phyloP scores from a whole-genome alignment of 2,888 invertebrate genomes.

The Drosophila atripex region DNA sequence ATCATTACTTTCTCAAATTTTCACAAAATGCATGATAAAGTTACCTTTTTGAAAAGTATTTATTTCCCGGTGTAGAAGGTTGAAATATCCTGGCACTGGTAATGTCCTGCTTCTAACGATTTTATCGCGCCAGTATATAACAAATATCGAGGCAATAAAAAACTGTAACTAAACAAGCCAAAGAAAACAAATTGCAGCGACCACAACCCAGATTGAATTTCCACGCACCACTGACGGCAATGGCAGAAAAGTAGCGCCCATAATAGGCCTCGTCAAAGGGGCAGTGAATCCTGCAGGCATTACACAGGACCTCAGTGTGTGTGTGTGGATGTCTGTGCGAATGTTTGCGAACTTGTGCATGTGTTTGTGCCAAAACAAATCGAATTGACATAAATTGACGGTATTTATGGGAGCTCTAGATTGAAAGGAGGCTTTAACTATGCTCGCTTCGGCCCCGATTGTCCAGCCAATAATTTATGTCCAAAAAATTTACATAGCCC shows the following conservation, averaged over 20 bases:
- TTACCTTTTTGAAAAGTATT: background rate
- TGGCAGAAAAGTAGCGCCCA: conserved; percentile 28
- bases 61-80: background rate
- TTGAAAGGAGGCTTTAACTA: conserved; percentile 43
- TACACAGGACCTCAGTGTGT: conserved; percentile 33
- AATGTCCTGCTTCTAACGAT: conserved; percentile 11
- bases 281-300: conserved; percentile 53
- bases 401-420: conserved; percentile 45
- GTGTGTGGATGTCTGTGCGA: conserved; percentile 30
- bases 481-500: conserved; percentile 31
- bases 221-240: conserved; percentile 62
- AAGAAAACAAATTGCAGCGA: conserved; percentile 63
- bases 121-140: conserved; percentile 33
- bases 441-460: conserved; percentile 5
- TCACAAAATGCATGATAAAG: background rate
- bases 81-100: conserved; percentile 8
- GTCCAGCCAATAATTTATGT: conserved; percentile 35
- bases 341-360: conserved; percentile 33
- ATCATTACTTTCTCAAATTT: background rate
- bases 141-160: conserved; percentile 62
- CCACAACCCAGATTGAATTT: conserved; percentile 71
- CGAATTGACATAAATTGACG: conserved; percentile 69
- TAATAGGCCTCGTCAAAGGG: conserved; percentile 54
- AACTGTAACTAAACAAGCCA: conserved; percentile 62
- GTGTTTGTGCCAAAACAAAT: conserved; percentile 50